Evolutionary conservation across 2,888 invertebrate genomes (phyloP).

Genomic region (Mimas tiliae): DNA sequence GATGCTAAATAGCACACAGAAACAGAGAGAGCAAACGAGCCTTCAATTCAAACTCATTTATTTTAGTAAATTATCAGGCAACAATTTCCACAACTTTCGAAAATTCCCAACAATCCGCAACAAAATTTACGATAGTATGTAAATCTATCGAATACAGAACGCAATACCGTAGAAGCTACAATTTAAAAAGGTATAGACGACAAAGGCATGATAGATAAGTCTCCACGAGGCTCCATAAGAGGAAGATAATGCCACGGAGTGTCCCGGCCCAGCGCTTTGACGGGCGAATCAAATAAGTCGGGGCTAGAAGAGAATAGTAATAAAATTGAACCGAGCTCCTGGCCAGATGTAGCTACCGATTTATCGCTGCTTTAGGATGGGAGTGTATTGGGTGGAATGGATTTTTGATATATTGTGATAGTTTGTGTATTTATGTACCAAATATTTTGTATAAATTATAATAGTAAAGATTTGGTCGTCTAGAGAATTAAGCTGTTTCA

Average conservation of each 20-base stretch:
- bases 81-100: neutral
- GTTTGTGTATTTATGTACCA: neutral
- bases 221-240: slow-evolving; percentile 43
- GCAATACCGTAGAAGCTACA: slow-evolving; percentile 13
- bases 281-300: slow-evolving; percentile 83
- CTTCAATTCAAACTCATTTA: no score
- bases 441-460: neutral
- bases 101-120: neutral
- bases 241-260: slow-evolving; percentile 72
- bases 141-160: slow-evolving; percentile 1
- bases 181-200: slow-evolving; percentile 21
- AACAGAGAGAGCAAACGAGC: no score
- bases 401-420: neutral
- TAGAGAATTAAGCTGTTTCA: no score
- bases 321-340: slow-evolving; percentile 82
- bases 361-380: slow-evolving; percentile 64
- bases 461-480: no score
- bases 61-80: neutral
- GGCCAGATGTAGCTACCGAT: slow-evolving; percentile 82
- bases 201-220: slow-evolving; percentile 23
- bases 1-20: no score
- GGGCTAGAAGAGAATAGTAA: slow-evolving; percentile 77
- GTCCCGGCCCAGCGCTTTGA: slow-evolving; percentile 71
- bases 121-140: neutral
- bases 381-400: slow-evolving; percentile 45